A percentile compares a stretch with the other conserved stretches of the same genome.
These are phyloP conservation scores for Catocala nupta DNA, from an alignment of 2,888 invertebrate genomes.

Conservation along the genomic window DNA sequence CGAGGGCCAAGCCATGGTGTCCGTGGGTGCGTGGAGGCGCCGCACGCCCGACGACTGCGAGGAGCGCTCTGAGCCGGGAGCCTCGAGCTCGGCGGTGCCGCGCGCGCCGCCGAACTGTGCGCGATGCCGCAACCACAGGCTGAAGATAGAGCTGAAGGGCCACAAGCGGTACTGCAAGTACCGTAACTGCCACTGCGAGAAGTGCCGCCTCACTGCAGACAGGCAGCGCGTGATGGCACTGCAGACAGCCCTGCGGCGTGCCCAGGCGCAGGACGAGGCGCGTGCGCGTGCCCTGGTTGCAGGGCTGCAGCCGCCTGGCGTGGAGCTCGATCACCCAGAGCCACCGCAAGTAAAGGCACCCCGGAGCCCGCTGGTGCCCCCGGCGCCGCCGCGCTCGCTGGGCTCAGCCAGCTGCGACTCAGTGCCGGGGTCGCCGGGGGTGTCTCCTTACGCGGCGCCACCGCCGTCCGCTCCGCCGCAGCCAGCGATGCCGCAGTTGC, in stretches of 20 bases:
- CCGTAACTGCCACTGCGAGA: conserved; percentile 94
- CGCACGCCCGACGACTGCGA: conserved; percentile 82
- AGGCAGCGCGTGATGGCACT: conserved; percentile 96
- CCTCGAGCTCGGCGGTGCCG: conserved; percentile 88
- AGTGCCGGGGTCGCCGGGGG: conserved; percentile 78
- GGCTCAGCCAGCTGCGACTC: conserved; percentile 81
- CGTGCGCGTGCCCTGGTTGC: conserved; percentile 80
- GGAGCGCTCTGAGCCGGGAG: conserved; percentile 81
- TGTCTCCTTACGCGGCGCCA: conserved; percentile 77
- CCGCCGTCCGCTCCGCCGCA: conserved; percentile 88
- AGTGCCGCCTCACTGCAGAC: conserved; percentile 95
- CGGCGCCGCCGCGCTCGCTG: conserved; percentile 69
- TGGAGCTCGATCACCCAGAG: conserved; percentile 83
- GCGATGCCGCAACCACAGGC: conserved; percentile 96
- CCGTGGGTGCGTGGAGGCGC: conserved; percentile 83
- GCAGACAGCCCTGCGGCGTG: conserved; percentile 94
- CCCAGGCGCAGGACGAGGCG: conserved; percentile 95
- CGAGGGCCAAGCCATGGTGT: conserved; percentile 75
- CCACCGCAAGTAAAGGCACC: conserved; percentile 81
- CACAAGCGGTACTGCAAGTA: conserved; percentile 97
- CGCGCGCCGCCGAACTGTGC: conserved; percentile 97
- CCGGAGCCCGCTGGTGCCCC: conserved; percentile 72
- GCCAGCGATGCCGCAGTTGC: conserved; percentile 82
- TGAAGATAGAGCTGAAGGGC: conserved; percentile 95
- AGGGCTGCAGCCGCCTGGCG: conserved; percentile 74